phyloP scores from a whole-genome alignment of 2,888 invertebrate genomes.

The Mythimna albipuncta region DNA sequence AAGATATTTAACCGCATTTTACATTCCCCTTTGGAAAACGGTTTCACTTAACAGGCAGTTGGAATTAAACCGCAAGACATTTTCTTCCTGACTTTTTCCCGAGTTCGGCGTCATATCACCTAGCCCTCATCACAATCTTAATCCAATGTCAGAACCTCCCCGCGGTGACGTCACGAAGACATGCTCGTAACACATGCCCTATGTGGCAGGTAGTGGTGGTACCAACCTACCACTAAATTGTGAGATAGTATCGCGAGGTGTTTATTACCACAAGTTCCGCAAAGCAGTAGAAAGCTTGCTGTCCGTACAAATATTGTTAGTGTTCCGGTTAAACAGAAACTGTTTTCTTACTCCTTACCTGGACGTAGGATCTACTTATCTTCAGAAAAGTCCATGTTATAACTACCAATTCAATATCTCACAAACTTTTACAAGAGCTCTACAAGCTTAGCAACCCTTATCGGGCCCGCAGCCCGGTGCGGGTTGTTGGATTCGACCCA shows the following conservation, averaged over 20 bases:
- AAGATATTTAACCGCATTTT: background rate
- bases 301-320: conserved; percentile 49
- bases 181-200: conserved; percentile 41
- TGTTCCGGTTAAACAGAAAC: conserved; percentile 41
- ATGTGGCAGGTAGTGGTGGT: conserved; percentile 25
- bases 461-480: too few species aligned
- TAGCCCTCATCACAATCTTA: conserved; percentile 25
- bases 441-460: too few species aligned
- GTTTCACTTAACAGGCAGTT: background rate
- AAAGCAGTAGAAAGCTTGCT: conserved; percentile 53
- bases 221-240: conserved; percentile 41
- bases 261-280: conserved; percentile 52
- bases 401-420: background rate
- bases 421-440: too few species aligned
- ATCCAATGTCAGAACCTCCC: conserved; percentile 38
- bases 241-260: conserved; percentile 49
- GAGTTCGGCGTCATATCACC: background rate
- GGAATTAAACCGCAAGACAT: background rate
- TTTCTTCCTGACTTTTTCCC: background rate
- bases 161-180: conserved; percentile 46
- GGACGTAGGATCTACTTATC: background rate
- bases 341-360: conserved; percentile 16
- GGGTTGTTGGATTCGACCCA: too few species aligned
- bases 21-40: background rate
- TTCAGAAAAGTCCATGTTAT: background rate